Evolutionary conservation across 53 echinoderm and acorn worm genomes (phyloP), one percentile per base, ranked within the genome.

Genomic region (Paracentrotus lividus): DNA sequence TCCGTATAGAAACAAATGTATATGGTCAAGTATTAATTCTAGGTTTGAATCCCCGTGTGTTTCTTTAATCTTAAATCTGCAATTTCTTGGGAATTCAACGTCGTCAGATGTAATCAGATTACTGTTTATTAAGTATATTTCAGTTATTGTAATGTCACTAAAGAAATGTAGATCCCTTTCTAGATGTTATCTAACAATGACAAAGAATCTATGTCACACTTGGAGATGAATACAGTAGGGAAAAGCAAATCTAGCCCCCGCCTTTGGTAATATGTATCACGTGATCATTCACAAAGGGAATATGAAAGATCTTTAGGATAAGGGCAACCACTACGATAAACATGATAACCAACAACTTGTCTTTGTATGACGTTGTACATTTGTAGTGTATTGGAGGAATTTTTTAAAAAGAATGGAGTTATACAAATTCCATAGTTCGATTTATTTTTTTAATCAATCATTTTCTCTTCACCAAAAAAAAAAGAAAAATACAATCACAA

Each of bases 101-200:
- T 81, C 47, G 81, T 81, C 81, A 47, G 81, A 45, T 45, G 27
- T 45, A 81, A 81, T 49, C 81, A 81, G n/a, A 81, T 45, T 81
- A 8, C 10, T 47, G 47, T 45, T 81, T 47, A 26, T 24, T 26
- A 45, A n/a, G 26, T 81, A 45, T 81, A 47, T 47, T 26, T n/a
- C 47, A 45, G 81, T 81, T 81, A 81, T 81, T 81, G 45, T 81
- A 81, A 77, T 47, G n/a, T 44, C n/a, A n/a, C 24, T n/a, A 47
- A n/a, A 81, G 81, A 81, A 47, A 81, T 81, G 47, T 26, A 81
- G 26, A 81, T 81, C 47, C n/a, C 26, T 81, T 47, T 9, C n/a
- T 45, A 81, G 81, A 81, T 81, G 81, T 47, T 81, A 81, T 81
- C 81, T 81, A 45, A 47, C n/a, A 47, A 26, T 8, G 45, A 81